Conservation (phyloP, 2,113 vertebrate species). For the Dendropsophus ebraccatus region DNA sequence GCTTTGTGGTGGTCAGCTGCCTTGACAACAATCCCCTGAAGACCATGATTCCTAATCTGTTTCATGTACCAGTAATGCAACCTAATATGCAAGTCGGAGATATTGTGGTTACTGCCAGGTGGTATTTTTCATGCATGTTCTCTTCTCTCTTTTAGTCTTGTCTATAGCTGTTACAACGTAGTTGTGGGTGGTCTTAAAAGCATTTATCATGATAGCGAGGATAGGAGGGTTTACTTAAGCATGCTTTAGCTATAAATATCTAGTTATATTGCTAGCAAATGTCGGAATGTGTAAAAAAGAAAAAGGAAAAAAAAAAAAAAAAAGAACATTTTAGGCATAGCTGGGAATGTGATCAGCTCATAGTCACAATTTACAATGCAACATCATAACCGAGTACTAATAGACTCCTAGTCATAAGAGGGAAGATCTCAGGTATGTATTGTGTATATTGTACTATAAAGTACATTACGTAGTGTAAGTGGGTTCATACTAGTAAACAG, state of each 20-base stretch:
- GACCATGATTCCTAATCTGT: conserved; percentile 14
- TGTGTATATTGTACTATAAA: too few relatives aligned
- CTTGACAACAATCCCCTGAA: conserved; percentile 5
- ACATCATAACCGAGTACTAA: background rate
- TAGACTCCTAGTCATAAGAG: background rate
- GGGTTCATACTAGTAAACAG: background rate
- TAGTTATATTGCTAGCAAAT: background rate
- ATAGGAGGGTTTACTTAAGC: background rate
- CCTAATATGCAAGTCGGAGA: background rate
- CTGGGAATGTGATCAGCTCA: background rate
- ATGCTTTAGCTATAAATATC: background rate
- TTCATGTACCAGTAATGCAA: conserved; percentile 27
- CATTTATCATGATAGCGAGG: background rate
- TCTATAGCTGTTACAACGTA: background rate
- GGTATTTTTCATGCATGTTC: conserved; percentile 13
- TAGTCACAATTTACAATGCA: background rate
- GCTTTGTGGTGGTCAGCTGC: conserved; percentile 15
- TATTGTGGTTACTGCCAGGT: conserved; percentile 33
- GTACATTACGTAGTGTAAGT: background rate
- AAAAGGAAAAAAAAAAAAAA: too few relatives aligned
- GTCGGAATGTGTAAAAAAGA: background rate
- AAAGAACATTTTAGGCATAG: background rate
- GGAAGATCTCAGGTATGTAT: background rate
- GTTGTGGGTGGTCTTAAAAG: conserved; percentile 8
- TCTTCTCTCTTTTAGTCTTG: background rate